A percentile compares a stretch with the other conserved stretches of the same genome.
Conservation (phyloP, 2,113 vertebrate genomes). For the Hippocampus barbouri region DNA sequence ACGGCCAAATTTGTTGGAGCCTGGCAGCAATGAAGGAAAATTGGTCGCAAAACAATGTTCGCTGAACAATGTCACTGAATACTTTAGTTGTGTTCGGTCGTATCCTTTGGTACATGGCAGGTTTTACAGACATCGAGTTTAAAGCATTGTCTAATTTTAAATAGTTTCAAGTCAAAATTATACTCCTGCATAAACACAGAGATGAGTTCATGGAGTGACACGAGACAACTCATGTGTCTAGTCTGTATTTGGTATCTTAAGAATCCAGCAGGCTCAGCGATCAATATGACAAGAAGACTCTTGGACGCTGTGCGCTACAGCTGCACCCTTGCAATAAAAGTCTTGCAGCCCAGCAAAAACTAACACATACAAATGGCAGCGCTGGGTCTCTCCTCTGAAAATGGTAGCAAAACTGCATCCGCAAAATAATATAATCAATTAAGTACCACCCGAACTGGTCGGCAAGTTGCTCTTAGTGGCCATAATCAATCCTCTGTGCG, state of each 20-base stretch:
- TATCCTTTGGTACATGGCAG: too few relatives aligned
- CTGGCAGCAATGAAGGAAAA: too few relatives aligned
- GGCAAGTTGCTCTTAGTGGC: neutral
- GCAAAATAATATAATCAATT: neutral
- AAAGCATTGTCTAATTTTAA: too few relatives aligned
- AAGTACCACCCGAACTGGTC: neutral
- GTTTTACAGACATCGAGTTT: too few relatives aligned
- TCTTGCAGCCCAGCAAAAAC: conserved; percentile 26
- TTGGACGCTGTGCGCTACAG: conserved; percentile 50
- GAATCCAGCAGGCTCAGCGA: conserved; percentile 57
- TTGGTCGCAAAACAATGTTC: too few relatives aligned
- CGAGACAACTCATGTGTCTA: conserved; percentile 36
- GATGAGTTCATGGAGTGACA: conserved; percentile 34
- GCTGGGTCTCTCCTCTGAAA: conserved; percentile 19
- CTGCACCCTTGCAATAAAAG: conserved; percentile 64
- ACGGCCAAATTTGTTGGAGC: too few relatives aligned
- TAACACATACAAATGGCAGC: conserved; percentile 31
- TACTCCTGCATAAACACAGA: too few relatives aligned
- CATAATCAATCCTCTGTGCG: neutral
- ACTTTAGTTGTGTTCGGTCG: too few relatives aligned
- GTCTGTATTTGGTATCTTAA: conserved; percentile 55
- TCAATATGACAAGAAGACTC: conserved; percentile 43
- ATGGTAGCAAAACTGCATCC: conserved; percentile 14
- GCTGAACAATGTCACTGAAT: too few relatives aligned
- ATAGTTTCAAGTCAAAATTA: too few relatives aligned